Percentiles rank a stretch among this genome's conserved stretches.
These are phyloP conservation scores for Rhagophthalmus giganteus DNA, from an alignment of 2,888 invertebrate genomes.

Conservation along the genomic window DNA sequence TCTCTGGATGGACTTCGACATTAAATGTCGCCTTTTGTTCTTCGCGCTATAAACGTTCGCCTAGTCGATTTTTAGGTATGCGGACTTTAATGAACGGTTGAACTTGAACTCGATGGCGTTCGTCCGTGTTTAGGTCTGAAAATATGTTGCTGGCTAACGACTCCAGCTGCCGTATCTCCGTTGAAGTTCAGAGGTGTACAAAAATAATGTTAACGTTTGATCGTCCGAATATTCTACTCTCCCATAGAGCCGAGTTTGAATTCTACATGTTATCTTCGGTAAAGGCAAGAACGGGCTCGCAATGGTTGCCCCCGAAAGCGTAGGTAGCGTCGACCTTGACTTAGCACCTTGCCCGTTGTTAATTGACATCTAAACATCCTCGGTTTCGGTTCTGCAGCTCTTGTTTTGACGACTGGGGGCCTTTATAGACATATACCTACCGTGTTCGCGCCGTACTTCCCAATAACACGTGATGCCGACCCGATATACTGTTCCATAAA, in stretches of 20 bases:
- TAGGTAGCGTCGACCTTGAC: constrained; percentile 30
- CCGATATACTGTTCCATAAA: constrained; percentile 5
- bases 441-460: constrained; percentile 5
- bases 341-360: constrained; percentile 32
- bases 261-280: constrained; percentile 16
- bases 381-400: constrained; percentile 24
- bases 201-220: constrained; percentile 23
- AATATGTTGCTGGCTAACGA: constrained; percentile 26
- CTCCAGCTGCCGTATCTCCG: constrained; percentile 7
- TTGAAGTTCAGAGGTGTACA: constrained; percentile 7
- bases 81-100: constrained; percentile 21
- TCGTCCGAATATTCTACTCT: too few species aligned
- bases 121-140: constrained; percentile 26
- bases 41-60: constrained; percentile 5
- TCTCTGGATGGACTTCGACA: constrained; percentile 4
- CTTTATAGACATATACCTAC: constrained; percentile 8
- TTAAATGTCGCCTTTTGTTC: constrained; percentile 8
- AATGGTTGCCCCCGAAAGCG: constrained; percentile 28
- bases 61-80: constrained; percentile 17
- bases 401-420: constrained; percentile 23
- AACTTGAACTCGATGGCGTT: constrained; percentile 24
- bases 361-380: constrained; percentile 31
- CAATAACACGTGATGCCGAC: neutral
- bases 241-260: constrained; percentile 13
- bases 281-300: constrained; percentile 21